These are phyloP conservation scores for Hydrozoanthus tunicans DNA, from an alignment of 64 coral and sea anemone genomes.

Conservation along the genomic window DNA sequence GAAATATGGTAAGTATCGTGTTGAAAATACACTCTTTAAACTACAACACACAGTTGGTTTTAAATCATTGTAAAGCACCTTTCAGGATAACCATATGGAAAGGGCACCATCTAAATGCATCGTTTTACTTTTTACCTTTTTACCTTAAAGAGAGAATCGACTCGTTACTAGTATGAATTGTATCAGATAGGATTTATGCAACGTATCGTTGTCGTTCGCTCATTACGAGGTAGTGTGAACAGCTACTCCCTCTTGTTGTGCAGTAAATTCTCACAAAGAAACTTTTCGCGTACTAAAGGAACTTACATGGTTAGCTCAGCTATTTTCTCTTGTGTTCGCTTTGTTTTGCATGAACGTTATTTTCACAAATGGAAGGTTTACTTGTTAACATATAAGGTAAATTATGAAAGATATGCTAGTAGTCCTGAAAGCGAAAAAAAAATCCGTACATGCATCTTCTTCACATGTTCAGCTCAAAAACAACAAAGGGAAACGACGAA, in stretches of 20 bases:
- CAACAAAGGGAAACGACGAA: neutral
- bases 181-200: too few relatives aligned
- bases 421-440: neutral
- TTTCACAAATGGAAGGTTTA: neutral
- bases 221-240: too few relatives aligned
- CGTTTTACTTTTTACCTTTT: too few relatives aligned
- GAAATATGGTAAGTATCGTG: too few relatives aligned
- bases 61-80: too few relatives aligned
- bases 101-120: too few relatives aligned
- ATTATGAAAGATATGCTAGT: neutral
- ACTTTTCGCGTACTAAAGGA: neutral
- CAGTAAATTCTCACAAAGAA: too few relatives aligned
- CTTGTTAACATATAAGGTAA: slow-evolving; percentile 1
- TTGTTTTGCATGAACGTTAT: slow-evolving; percentile 6
- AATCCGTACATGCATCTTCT: neutral
- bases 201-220: too few relatives aligned
- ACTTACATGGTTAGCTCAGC: neutral
- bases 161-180: neutral
- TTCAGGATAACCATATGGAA: too few relatives aligned
- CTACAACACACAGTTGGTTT: too few relatives aligned
- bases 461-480: neutral
- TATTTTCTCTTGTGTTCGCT: neutral
- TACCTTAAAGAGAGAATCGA: neutral
- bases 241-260: too few relatives aligned
- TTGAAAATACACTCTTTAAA: too few relatives aligned